These are phyloP conservation scores for Todiramphus saurophagus DNA, from an alignment of 2,113 vertebrate genomes.

Conservation along the genomic window DNA sequence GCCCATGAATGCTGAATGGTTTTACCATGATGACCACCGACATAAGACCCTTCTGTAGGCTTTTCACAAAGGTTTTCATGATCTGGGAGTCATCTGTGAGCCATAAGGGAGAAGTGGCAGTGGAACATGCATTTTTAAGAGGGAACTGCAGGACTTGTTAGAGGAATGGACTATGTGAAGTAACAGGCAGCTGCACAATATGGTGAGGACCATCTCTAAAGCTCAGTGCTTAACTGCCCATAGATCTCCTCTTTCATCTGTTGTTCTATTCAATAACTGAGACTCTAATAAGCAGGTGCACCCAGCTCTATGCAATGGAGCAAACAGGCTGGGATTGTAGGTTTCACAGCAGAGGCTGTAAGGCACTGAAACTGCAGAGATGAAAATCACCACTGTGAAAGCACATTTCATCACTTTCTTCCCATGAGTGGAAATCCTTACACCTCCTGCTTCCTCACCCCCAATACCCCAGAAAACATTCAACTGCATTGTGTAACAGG, in stretches of 20 bases:
- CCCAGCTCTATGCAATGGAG: not conserved
- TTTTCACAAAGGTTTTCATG: not conserved
- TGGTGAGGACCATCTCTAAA: not conserved
- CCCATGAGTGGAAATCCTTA: slow-evolving; percentile 17
- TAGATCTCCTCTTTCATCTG: not conserved
- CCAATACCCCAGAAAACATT: not conserved
- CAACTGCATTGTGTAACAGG: not conserved
- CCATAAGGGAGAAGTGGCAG: not conserved
- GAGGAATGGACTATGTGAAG: not conserved
- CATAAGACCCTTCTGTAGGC: not conserved
- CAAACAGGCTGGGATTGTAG: not conserved
- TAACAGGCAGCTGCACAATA: not conserved
- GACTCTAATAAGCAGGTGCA: not conserved
- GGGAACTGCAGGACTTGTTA: not conserved
- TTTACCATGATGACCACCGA: not conserved
- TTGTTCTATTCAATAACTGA: not conserved
- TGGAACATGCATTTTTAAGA: not conserved
- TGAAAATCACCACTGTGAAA: not conserved
- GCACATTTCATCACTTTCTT: slow-evolving; percentile 30
- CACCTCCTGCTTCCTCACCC: not conserved
- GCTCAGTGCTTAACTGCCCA: not conserved
- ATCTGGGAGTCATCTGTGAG: not conserved
- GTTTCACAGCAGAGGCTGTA: not conserved
- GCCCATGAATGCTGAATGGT: not conserved
- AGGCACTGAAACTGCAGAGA: not conserved